phyloP scores from a whole-genome alignment of 2,888 invertebrate genomes.

The Drosophila stalkeri region DNA sequence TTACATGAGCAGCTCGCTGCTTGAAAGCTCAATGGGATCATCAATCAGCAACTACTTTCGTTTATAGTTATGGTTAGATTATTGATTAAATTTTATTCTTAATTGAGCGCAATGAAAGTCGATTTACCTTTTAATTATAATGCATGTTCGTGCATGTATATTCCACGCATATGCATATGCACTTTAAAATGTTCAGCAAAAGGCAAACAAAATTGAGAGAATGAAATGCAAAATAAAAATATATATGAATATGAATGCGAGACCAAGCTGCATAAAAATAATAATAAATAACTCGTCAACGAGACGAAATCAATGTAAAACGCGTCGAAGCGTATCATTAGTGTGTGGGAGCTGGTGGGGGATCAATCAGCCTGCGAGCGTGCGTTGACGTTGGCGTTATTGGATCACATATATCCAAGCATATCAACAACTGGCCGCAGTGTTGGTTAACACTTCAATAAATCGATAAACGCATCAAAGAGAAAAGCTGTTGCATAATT shows the following conservation, averaged over 20 bases:
- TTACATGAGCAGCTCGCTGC: neutral
- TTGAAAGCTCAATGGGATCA: neutral
- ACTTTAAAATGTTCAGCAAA: constrained; percentile 61
- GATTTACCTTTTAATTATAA: constrained; percentile 62
- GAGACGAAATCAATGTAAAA: constrained; percentile 72
- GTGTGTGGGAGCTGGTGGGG: constrained; percentile 46
- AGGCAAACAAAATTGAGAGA: constrained; percentile 21
- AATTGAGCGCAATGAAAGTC: constrained; percentile 57
- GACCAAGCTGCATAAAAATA: constrained; percentile 52
- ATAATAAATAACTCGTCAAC: constrained; percentile 70
- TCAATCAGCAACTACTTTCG: constrained; percentile 2
- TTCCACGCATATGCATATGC: constrained; percentile 27
- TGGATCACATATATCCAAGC: constrained; percentile 36
- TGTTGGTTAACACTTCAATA: constrained; percentile 78
- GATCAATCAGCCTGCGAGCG: constrained; percentile 55
- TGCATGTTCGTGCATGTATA: constrained; percentile 18
- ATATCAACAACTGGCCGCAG: constrained; percentile 74
- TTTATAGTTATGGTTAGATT: constrained; percentile 13
- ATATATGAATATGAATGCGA: constrained; percentile 30
- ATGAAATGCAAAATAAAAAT: constrained; percentile 11
- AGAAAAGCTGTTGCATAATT: constrained; percentile 78
- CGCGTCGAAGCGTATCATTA: constrained; percentile 72
- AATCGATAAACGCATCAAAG: constrained; percentile 80
- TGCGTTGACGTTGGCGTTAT: constrained; percentile 6
- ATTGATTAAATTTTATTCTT: constrained; percentile 54